phyloP scores from a whole-genome alignment of 2,888 invertebrate genomes.

The Oeneis ivallda region DNA sequence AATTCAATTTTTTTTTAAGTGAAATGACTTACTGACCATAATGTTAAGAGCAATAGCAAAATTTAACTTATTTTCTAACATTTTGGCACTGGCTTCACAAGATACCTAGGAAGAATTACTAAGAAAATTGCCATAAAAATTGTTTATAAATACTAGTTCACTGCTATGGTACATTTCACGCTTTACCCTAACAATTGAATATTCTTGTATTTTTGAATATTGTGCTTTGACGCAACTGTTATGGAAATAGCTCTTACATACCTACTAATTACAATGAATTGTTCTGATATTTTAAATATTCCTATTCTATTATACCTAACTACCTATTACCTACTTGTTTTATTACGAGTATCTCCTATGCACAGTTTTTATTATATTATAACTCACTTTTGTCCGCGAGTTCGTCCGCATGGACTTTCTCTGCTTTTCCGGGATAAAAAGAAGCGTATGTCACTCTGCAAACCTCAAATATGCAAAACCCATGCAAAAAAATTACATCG shows the following conservation, averaged over 20 bases:
- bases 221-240: slow-evolving; percentile 26
- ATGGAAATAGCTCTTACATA: slow-evolving; percentile 17
- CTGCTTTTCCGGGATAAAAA: no score
- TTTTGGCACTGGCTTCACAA: slow-evolving; percentile 23
- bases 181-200: slow-evolving; percentile 24
- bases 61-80: slow-evolving; percentile 33
- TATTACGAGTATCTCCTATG: no score
- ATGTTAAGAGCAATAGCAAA: slow-evolving; percentile 19
- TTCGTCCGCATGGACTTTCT: no score
- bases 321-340: no score
- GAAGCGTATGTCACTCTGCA: no score
- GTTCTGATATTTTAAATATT: background rate
- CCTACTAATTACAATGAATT: slow-evolving; percentile 10
- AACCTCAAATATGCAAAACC: no score
- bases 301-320: background rate
- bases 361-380: no score
- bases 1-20: no score
- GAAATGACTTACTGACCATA: slow-evolving; percentile 33
- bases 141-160: slow-evolving; percentile 29
- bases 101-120: slow-evolving; percentile 1
- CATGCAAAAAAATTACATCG: no score
- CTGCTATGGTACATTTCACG: slow-evolving; percentile 39
- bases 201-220: slow-evolving; percentile 14
- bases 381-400: no score
- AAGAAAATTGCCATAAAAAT: background rate